A percentile compares a stretch with the other conserved stretches of the same genome.
Conservation (phyloP, 2,888 invertebrate species). For the Leptinotarsa peninsularis region DNA sequence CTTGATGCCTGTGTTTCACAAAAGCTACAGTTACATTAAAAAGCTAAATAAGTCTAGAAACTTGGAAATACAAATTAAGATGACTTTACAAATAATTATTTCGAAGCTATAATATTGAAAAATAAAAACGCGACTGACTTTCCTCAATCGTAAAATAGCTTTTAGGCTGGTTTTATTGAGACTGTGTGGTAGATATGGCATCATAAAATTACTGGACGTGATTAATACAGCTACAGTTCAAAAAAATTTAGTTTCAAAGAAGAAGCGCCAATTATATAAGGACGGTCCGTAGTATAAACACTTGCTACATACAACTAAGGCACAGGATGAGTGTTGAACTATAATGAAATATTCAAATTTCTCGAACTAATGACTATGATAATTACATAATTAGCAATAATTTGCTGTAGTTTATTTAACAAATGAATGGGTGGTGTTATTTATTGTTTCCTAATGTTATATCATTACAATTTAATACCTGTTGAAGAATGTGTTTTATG, state of each 20-base stretch:
- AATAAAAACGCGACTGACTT: background rate
- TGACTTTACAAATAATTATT: background rate
- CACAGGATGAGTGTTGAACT: background rate
- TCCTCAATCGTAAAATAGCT: background rate
- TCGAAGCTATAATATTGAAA: background rate
- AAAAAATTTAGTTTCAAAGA: background rate
- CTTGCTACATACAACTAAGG: conserved; percentile 13
- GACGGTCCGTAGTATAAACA: conserved; percentile 6
- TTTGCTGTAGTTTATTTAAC: conserved; percentile 36
- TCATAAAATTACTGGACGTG: conserved; percentile 7
- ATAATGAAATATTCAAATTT: conserved; percentile 37
- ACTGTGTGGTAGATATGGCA: background rate
- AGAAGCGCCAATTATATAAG: conserved; percentile 7
- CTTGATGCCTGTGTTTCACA: no score
- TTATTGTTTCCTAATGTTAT: conserved; percentile 36
- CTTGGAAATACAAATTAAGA: no score
- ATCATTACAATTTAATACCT: conserved; percentile 12
- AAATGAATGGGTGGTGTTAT: conserved; percentile 30
- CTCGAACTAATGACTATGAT: conserved; percentile 28
- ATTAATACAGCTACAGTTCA: background rate
- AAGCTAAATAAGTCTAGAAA: no score
- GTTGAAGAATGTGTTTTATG: conserved; percentile 17
- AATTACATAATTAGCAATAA: conserved; percentile 36
- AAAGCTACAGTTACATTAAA: no score
- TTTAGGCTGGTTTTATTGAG: conserved; percentile 1